Base-by-base conservation (phyloP, 2,888 invertebrate species). In the Amblyteles armatorius region DNA sequence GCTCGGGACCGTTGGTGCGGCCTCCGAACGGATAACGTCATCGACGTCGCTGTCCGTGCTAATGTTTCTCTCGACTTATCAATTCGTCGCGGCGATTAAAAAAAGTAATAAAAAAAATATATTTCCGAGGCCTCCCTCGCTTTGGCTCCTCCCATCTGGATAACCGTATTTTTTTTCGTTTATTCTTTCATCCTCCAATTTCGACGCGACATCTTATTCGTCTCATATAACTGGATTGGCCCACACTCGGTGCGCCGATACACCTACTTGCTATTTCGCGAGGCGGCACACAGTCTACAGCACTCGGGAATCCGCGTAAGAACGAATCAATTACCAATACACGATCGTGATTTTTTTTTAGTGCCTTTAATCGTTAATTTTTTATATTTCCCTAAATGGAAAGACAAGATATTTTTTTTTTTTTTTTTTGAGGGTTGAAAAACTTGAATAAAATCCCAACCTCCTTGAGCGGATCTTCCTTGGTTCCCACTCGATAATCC, bases 211-310 rank as follows among this genome's bases (percentile, higher is more conserved):
- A 50, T 85, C 69, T 90, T 89, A 88, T 89, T 89, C 88, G 82
- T 88, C 87, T 88, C 86, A 82, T 88, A 87, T 89, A 91, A 91
- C 91, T 90, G 88, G 89, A 90, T 87, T 90, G 90, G 90, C 89
- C 90, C 91, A 90, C 91, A 90, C 90, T 88, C 81, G 86, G 83
- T 84, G 89, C 84, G 69, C 86, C 74, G 89, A 86, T 87, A 89
- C 90, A 88, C 87, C 88, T 88, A 89, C 88, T 88, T 88, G 84
- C 85, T 57, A 81, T 82, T 84, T 78, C 82, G 16, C 63, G 13
- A 48, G 48, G 6, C 29, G 50, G 29, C 50, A 9, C 19, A 22
- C 48, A n/a, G 60, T 0, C 52, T 63, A 19, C 26, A 22, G 22
- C 44, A 72, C 13, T 73, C 1, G 29, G 16, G 3, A 48, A 48